phyloP scores from a whole-genome alignment of 1,140 invertebrate genomes.

The Oreohelix idahoensis region DNA sequence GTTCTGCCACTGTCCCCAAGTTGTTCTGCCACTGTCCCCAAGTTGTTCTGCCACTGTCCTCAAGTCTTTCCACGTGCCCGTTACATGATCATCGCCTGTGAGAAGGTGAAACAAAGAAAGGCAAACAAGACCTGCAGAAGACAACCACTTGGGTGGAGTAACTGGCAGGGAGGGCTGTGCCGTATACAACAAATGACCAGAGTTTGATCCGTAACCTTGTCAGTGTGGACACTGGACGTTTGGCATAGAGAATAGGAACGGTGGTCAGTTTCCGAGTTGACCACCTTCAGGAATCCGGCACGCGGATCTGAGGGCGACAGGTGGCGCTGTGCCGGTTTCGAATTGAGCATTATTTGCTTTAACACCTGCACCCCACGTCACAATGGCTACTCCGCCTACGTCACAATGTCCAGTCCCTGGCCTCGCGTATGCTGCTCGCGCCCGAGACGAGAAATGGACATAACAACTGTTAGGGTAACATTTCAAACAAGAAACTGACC shows the following conservation, averaged over 20 bases:
- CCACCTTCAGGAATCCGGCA: background rate
- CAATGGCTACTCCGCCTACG: slow-evolving; percentile 3
- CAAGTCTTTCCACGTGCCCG: too few relatives aligned
- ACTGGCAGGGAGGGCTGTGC: background rate
- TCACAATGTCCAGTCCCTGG: slow-evolving; percentile 2
- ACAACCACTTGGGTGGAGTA: background rate
- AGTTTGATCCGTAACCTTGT: background rate
- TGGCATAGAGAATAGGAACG: background rate
- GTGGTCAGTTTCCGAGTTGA: background rate
- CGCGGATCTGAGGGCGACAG: background rate
- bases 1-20: too few relatives aligned
- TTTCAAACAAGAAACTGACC: slow-evolving; percentile 6
- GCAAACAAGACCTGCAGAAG: background rate
- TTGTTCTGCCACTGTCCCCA: too few relatives aligned
- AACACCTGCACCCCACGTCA: slow-evolving; percentile 6
- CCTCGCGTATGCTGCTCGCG: background rate
- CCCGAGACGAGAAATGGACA: background rate
- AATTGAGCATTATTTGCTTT: background rate
- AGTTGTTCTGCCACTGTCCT: too few relatives aligned
- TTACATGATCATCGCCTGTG: too few relatives aligned
- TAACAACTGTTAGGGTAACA: slow-evolving; percentile 3
- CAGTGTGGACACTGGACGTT: background rate
- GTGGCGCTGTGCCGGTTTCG: background rate
- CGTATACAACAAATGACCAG: background rate
- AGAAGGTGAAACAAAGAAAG: background rate